phyloP scores from a whole-genome alignment of 1,140 invertebrate genomes.

The Drosophila lacertosa region DNA sequence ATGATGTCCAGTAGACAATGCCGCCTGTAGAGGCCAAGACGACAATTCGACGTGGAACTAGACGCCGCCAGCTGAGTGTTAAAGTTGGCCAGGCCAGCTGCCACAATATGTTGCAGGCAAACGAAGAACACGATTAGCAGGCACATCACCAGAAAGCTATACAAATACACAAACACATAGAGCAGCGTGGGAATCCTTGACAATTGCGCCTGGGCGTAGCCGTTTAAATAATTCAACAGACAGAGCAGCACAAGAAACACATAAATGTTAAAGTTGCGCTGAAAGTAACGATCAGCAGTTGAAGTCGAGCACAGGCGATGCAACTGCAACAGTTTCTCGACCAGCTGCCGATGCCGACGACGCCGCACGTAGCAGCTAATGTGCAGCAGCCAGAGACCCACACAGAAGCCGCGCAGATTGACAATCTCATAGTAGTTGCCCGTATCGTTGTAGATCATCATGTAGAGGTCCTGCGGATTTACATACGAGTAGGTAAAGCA shows the following conservation, averaged over 20 bases:
- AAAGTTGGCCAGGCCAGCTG: slow-evolving; percentile 30
- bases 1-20: slow-evolving; percentile 33
- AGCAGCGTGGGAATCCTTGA: neutral
- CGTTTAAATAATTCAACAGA: slow-evolving; percentile 36
- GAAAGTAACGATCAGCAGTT: slow-evolving; percentile 20
- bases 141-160: slow-evolving; percentile 44
- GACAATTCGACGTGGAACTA: neutral
- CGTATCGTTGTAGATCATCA: slow-evolving; percentile 50
- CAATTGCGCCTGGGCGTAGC: slow-evolving; percentile 23
- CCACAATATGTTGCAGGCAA: slow-evolving; percentile 59
- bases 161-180: slow-evolving; percentile 41
- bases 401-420: slow-evolving; percentile 44
- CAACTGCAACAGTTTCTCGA: slow-evolving; percentile 38
- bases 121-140: slow-evolving; percentile 65
- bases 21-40: slow-evolving; percentile 21
- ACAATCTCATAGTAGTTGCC: slow-evolving; percentile 59
- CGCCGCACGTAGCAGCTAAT: slow-evolving; percentile 48
- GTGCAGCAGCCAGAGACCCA: slow-evolving; percentile 45
- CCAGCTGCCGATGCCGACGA: slow-evolving; percentile 35
- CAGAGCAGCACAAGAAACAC: slow-evolving; percentile 13
- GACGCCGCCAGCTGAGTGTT: slow-evolving; percentile 29
- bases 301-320: slow-evolving; percentile 19
- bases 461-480: slow-evolving; percentile 29
- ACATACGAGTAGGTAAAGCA: slow-evolving; percentile 42
- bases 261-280: slow-evolving; percentile 43